Evolutionary conservation across 2,888 invertebrate species (phyloP).

Genomic region (Helleia helle): DNA sequence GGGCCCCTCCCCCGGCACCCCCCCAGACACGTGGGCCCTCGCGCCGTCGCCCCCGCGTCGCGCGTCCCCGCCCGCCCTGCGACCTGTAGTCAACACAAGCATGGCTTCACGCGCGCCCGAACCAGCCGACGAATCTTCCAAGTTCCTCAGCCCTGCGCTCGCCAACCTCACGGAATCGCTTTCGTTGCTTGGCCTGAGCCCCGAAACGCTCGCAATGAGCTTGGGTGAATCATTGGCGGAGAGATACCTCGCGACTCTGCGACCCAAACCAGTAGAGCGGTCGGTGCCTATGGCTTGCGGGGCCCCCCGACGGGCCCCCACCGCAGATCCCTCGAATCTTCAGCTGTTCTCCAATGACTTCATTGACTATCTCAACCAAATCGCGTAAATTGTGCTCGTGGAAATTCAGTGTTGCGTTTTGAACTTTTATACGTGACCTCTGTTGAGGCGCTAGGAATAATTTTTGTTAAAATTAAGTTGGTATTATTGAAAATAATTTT

Average conservation of each 20-base stretch:
- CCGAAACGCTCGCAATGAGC: slow-evolving; percentile 59
- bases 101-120: slow-evolving; percentile 54
- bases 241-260: slow-evolving; percentile 55
- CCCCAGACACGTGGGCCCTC: slow-evolving; percentile 50
- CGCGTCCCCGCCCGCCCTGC: slow-evolving; percentile 55
- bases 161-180: slow-evolving; percentile 61
- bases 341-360: slow-evolving; percentile 77
- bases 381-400: slow-evolving; percentile 51
- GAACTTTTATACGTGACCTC: slow-evolving; percentile 34
- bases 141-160: slow-evolving; percentile 43
- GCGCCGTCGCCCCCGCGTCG: slow-evolving; percentile 56
- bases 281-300: slow-evolving; percentile 34
- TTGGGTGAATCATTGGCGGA: slow-evolving; percentile 64
- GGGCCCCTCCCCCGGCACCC: slow-evolving; percentile 73
- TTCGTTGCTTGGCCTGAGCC: slow-evolving; percentile 54
- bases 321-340: slow-evolving; percentile 47
- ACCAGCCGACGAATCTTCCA: slow-evolving; percentile 35
- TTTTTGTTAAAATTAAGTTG: slow-evolving; percentile 72
- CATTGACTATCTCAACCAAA: slow-evolving; percentile 76
- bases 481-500: slow-evolving; percentile 72
- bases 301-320: slow-evolving; percentile 36
- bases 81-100: slow-evolving; percentile 68
- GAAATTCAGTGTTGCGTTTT: slow-evolving; percentile 27
- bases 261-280: slow-evolving; percentile 42
- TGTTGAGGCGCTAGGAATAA: slow-evolving; percentile 46